Base-by-base conservation (phyloP, 2,888 invertebrate genomes). In the Allolobophora icterica region DNA sequence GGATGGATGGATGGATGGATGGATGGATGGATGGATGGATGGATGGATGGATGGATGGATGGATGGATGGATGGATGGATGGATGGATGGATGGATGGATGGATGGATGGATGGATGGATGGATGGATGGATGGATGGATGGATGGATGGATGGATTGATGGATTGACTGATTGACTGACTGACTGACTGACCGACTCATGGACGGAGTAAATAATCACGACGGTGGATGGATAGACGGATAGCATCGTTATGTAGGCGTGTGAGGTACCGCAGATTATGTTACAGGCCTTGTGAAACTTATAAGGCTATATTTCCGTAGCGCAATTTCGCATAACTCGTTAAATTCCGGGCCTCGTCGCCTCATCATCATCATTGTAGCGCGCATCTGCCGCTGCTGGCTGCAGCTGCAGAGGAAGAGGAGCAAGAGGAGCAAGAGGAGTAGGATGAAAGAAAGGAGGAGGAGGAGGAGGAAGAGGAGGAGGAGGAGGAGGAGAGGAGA, bases 41-140 rank as follows among this genome's bases (percentile, higher is more conserved):
- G 17, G n/a, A 33, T 30, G 30, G 84, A 33, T 84, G 84, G 84
- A 84, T 30, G 13, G 84, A 33, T 84, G 33, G 84, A 84, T 15
- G 84, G 84, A 84, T 33, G 84, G 17, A 30, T 30, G n/a, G 84
- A 84, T 30, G n/a, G 84, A 84, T 30, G 24, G 33, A 84, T 84
- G 84, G 84, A 84, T 35, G 34, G 34, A 1, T 84, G 17, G 1
- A 84, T 84, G 84, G 35, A 33, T 84, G 84, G 34, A 84, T 84
- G 84, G 84, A 84, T 84, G 34, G 35, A 84, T 84, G 84, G 35
- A 84, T 84, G 84, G 19, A 84, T 84, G 84, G 84, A 84, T 84
- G 33, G 84, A 84, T 34, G 33, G 84, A 84, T 34, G 84, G 84
- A 84, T 34, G 84, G 34, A 84, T 34, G 30, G 33, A 83, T 83